Evolutionary conservation across 64 coral and sea anemone genomes (phyloP), one percentile per base, ranked within the genome.

Genomic region (Porites lutea): DNA sequence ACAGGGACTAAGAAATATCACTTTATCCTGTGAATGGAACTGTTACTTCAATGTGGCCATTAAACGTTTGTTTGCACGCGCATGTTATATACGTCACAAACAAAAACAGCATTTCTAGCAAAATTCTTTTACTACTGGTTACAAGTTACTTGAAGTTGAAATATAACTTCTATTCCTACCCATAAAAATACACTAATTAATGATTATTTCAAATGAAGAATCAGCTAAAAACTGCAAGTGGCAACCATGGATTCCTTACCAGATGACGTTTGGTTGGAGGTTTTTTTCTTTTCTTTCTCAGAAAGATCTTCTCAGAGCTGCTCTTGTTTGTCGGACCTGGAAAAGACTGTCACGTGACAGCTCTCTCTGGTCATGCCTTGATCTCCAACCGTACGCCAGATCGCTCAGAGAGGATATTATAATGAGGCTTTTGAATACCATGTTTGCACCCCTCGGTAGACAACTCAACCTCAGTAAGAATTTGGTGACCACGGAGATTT

Each of bases 251-350:
- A 58, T 27, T 75, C 78, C 77, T 79, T 95, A 51, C 93, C 93
- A 6, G 93, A 95, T 74, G 88, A 95, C 62, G 75, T 86, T 59
- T 66, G 89, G 82, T 54, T 95, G 20, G 71, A 59, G 14, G 49
- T 95, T 44, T 95, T 95, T 95, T 87, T 61, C 73, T 59, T 95
- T 91, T 53, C 93, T 95, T 48, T 86, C 82, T 48, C 73, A 87
- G 48, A 73, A 7, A 80, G 93, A 95, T 37, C 82, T 95, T 3
- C 44, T 95, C 18, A 52, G 68, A 64, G 80, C 19, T 48, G 65
- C 88, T 22, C 82, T 87, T 6, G 88, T 95, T 44, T 95, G 93
- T 57, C 23, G 59, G 2, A 79, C 74, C 18, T 95, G 93, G 93
- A 49, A 83, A 4, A 88, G 93, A n/a, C 3, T 95, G 13, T 82